These are phyloP conservation scores for Colletes gigas DNA, from an alignment of 1,140 invertebrate species.

Conservation along the genomic window DNA sequence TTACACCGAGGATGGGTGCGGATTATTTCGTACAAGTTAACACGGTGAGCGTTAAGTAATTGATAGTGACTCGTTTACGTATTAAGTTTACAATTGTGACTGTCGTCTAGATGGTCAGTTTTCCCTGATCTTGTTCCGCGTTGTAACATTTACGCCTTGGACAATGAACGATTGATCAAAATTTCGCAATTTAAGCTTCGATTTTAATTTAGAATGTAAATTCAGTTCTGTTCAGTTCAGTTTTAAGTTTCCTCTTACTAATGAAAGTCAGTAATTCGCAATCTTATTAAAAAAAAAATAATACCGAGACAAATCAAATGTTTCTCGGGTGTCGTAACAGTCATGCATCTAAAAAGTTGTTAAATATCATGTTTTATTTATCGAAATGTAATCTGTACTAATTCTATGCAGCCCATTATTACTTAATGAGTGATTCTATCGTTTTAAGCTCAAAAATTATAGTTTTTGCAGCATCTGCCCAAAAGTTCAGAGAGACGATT, in stretches of 20 bases:
- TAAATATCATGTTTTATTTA: neutral
- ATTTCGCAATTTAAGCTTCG: neutral
- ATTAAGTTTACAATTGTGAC: constrained; percentile 19
- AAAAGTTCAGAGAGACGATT: neutral
- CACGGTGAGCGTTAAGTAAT: constrained; percentile 37
- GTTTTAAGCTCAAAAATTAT: neutral
- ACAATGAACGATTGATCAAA: neutral
- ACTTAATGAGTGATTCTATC: neutral
- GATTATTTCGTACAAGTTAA: constrained; percentile 35
- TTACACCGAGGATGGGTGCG: constrained; percentile 6
- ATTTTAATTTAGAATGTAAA: neutral
- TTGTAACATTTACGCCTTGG: constrained; percentile 2
- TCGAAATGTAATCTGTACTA: neutral
- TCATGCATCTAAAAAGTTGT: neutral
- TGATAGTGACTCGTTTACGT: constrained; percentile 25
- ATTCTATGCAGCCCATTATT: neutral
- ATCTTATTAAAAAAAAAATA: constrained; percentile 29
- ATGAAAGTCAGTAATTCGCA: neutral
- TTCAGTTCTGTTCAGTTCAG: too few species aligned
- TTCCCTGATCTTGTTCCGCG: constrained; percentile 13
- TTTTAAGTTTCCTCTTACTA: too few species aligned
- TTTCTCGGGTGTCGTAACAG: neutral
- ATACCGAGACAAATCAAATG: neutral
- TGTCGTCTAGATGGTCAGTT: constrained; percentile 19
- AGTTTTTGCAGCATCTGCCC: neutral